Evolutionary conservation across 1,140 invertebrate species (phyloP).

Genomic region (Meloidogyne exigua): DNA sequence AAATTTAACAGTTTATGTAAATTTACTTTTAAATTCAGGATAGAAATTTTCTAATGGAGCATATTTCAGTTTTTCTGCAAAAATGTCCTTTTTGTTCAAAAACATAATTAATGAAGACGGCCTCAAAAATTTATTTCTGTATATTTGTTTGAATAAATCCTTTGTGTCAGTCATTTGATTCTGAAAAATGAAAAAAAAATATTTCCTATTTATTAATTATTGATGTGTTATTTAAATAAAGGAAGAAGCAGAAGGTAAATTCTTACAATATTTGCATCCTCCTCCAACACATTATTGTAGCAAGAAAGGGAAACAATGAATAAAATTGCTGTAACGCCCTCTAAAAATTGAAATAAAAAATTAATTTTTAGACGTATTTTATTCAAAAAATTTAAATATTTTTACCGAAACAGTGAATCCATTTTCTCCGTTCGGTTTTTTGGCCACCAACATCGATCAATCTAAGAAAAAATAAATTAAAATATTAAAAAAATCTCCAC

Average conservation of each 20-base stretch:
- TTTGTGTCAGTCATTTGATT: slow-evolving; percentile 31
- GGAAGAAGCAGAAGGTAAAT: too few species aligned
- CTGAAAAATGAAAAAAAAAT: background rate
- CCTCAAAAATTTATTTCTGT: slow-evolving; percentile 29
- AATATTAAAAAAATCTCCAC: slow-evolving; percentile 4
- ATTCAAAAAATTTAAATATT: background rate
- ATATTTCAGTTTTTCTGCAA: slow-evolving; percentile 21
- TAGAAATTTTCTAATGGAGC: slow-evolving; percentile 10
- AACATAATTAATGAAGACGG: slow-evolving; percentile 32
- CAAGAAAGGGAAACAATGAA: slow-evolving; percentile 34
- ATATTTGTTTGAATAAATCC: slow-evolving; percentile 34
- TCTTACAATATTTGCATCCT: slow-evolving; percentile 24
- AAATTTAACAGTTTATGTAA: too few species aligned
- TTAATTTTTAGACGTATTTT: background rate
- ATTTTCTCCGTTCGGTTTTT: slow-evolving; percentile 24
- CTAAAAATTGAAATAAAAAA: slow-evolving; percentile 13
- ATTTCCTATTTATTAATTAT: too few species aligned
- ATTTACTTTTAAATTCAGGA: background rate
- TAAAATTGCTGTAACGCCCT: slow-evolving; percentile 35
- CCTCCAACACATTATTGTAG: slow-evolving; percentile 32
- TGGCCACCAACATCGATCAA: slow-evolving; percentile 27
- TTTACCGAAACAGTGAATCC: slow-evolving; percentile 31
- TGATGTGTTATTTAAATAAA: too few species aligned
- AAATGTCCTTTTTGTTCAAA: slow-evolving; percentile 35
- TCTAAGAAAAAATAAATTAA: slow-evolving; percentile 13